These are phyloP conservation scores for Glaucidium brasilianum DNA, from an alignment of 2,113 vertebrate genomes.

Conservation along the genomic window DNA sequence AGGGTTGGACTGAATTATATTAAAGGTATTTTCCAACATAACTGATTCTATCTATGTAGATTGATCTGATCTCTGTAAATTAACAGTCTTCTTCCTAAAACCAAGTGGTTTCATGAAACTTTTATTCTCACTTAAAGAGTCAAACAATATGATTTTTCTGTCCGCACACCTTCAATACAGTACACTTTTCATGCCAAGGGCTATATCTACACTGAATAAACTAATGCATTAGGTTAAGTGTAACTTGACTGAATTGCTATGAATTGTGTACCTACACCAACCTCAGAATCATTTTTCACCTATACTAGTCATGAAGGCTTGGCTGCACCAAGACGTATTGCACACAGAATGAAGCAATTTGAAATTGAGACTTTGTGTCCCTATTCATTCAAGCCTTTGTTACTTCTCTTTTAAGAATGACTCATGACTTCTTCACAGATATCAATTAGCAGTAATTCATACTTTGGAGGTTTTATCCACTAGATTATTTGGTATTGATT, in stretches of 20 bases:
- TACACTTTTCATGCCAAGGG: not conserved
- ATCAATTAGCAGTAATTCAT: not conserved
- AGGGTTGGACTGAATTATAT: accelerated
- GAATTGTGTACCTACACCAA: not conserved
- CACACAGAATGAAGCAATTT: not conserved
- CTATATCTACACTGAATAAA: not conserved
- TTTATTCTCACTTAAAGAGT: not conserved
- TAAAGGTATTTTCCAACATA: not conserved
- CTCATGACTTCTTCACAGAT: not conserved
- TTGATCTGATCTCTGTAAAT: not conserved
- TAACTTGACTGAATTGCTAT: not conserved
- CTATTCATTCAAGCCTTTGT: not conserved
- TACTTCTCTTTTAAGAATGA: not conserved
- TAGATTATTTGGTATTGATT: not conserved
- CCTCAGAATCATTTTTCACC: not conserved
- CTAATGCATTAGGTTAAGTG: not conserved
- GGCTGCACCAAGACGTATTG: not conserved
- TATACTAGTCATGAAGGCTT: not conserved
- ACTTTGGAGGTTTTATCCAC: not conserved
- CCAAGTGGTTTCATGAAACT: not conserved
- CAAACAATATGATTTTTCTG: not conserved
- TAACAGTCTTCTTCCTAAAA: not conserved
- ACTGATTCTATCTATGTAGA: not conserved
- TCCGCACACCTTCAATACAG: not conserved
- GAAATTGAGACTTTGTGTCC: not conserved